phyloP scores from a whole-genome alignment of 2,797 vertebrate species.

The Argyrosomus regius region DNA sequence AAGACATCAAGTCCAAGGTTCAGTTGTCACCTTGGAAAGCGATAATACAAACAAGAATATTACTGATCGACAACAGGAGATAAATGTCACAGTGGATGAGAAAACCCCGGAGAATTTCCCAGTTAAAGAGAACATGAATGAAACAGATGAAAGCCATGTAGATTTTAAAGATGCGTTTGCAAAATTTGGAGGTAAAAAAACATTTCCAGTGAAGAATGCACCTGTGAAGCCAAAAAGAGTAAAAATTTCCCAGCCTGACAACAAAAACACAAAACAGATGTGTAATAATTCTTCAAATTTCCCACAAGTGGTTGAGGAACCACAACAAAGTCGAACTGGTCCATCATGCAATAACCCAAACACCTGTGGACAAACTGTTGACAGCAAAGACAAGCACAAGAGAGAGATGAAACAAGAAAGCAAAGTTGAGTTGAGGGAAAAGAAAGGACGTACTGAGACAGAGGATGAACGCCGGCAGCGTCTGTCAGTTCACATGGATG shows the following conservation, averaged over 20 bases:
- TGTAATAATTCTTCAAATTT: constrained; percentile 27
- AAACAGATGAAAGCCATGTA: constrained; percentile 63
- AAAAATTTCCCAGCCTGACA: constrained; percentile 70
- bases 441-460: constrained; percentile 80
- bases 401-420: constrained; percentile 44
- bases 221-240: constrained; percentile 84
- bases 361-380: constrained; percentile 35
- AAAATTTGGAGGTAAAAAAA: constrained; percentile 74
- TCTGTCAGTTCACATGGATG: constrained; percentile 92
- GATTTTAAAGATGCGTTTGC: constrained; percentile 71
- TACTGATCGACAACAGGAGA: constrained; percentile 41
- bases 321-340: constrained; percentile 16
- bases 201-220: constrained; percentile 43
- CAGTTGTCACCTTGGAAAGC: neutral
- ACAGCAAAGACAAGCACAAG: constrained; percentile 29
- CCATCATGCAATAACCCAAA: constrained; percentile 15
- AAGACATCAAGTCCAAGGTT: constrained; percentile 29
- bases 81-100: constrained; percentile 46
- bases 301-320: constrained; percentile 14
- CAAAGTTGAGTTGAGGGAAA: constrained; percentile 83
- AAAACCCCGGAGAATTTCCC: constrained; percentile 39
- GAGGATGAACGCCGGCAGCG: constrained; percentile 89
- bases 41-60: constrained; percentile 26
- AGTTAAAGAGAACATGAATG: constrained; percentile 32
- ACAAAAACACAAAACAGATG: constrained; percentile 37